Evolutionary conservation across 2,113 vertebrate species (phyloP).

Genomic region (Suncus etruscus): DNA sequence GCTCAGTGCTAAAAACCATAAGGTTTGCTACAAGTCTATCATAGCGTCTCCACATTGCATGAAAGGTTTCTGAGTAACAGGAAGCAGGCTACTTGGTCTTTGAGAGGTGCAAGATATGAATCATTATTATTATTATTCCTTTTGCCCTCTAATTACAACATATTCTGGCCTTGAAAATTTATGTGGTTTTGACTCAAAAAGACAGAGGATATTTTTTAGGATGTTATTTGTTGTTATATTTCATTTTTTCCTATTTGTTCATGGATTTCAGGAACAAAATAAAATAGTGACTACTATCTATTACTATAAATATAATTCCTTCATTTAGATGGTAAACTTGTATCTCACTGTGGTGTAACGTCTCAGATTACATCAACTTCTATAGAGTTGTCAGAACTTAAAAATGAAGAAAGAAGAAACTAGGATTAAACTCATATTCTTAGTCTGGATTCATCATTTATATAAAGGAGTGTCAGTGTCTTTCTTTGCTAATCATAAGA

Average conservation of each 20-base stretch:
- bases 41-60: neutral
- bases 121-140: neutral
- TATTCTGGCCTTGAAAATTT: conserved; percentile 2
- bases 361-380: neutral
- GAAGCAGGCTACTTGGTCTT: neutral
- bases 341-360: too few relatives aligned
- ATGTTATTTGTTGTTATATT: too few relatives aligned
- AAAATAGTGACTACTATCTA: neutral
- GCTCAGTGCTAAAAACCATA: neutral
- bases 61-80: neutral
- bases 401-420: neutral
- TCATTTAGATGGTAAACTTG: neutral
- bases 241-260: neutral
- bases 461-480: neutral
- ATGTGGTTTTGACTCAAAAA: neutral
- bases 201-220: neutral
- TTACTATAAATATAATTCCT: neutral
- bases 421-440: neutral
- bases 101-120: neutral
- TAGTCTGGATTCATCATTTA: neutral
- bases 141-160: neutral
- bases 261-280: neutral
- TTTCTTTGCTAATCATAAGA: neutral
- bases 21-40: neutral
- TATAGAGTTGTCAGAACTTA: neutral